phyloP scores from a whole-genome alignment of 2,888 invertebrate genomes.

The Noctua fimbriata region DNA sequence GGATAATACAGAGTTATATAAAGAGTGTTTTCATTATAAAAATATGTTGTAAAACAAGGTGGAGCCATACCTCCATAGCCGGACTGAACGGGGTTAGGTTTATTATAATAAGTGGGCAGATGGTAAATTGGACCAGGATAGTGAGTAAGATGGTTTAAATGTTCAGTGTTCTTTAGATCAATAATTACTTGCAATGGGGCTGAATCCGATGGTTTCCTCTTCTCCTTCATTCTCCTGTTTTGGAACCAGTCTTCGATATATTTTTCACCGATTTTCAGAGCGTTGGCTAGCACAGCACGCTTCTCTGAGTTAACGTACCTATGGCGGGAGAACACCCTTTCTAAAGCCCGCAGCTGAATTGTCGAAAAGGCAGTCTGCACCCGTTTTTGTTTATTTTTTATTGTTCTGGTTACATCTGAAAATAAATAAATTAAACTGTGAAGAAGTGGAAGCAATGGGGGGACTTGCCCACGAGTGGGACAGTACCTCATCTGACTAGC shows the following conservation, averaged over 20 bases:
- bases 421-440: slow-evolving; percentile 26
- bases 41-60: slow-evolving; percentile 32
- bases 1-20: slow-evolving; percentile 78
- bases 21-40: slow-evolving; percentile 64
- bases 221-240: slow-evolving; percentile 94
- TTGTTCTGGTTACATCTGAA: slow-evolving; percentile 72
- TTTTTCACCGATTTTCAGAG: slow-evolving; percentile 92
- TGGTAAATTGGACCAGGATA: slow-evolving; percentile 42
- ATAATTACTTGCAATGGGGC: slow-evolving; percentile 19
- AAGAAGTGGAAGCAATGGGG: neutral
- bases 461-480: too few relatives aligned
- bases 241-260: slow-evolving; percentile 97
- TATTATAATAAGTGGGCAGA: slow-evolving; percentile 50
- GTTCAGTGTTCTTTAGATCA: slow-evolving; percentile 13
- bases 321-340: slow-evolving; percentile 83
- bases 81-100: slow-evolving; percentile 8
- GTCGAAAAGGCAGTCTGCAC: slow-evolving; percentile 94
- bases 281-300: slow-evolving; percentile 92
- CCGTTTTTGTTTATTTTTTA: slow-evolving; percentile 89
- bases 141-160: slow-evolving; percentile 5
- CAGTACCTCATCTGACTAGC: too few relatives aligned
- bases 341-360: slow-evolving; percentile 92
- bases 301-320: slow-evolving; percentile 92
- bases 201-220: slow-evolving; percentile 86
- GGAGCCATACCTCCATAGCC: slow-evolving; percentile 7